Conservation (phyloP, 2,888 invertebrate species). For the Eupithecia tripunctaria region DNA sequence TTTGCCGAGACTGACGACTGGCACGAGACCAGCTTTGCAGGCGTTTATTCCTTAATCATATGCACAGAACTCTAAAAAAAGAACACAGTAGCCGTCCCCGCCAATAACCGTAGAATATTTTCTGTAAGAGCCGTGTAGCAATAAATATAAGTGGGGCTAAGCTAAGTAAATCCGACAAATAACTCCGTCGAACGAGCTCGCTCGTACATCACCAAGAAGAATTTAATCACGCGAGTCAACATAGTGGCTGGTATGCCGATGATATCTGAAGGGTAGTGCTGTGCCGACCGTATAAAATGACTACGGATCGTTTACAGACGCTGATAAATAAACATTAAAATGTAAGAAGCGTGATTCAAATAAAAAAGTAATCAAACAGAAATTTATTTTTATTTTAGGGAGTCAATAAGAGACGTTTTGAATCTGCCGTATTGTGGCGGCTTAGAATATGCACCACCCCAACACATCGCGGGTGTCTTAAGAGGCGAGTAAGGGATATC, state of each 20-base stretch:
- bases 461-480: too few relatives aligned
- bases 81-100: slow-evolving; percentile 37
- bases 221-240: slow-evolving; percentile 79
- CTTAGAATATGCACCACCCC: too few relatives aligned
- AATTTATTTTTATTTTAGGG: neutral
- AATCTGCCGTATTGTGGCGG: too few relatives aligned
- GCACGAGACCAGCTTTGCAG: neutral
- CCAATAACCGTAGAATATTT: slow-evolving; percentile 35
- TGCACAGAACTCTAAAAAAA: slow-evolving; percentile 8
- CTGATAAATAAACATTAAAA: neutral
- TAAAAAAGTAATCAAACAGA: neutral
- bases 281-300: slow-evolving; percentile 19
- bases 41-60: slow-evolving; percentile 1
- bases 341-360: neutral
- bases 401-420: neutral
- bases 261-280: slow-evolving; percentile 64
- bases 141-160: slow-evolving; percentile 49
- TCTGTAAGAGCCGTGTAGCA: slow-evolving; percentile 42
- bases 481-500: too few relatives aligned
- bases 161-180: slow-evolving; percentile 61
- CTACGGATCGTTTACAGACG: neutral
- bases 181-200: slow-evolving; percentile 58
- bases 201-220: slow-evolving; percentile 68
- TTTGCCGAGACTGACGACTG: neutral
- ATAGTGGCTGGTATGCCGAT: slow-evolving; percentile 73